Evolutionary conservation across 2,113 vertebrate genomes (phyloP), one percentile per base, ranked within the genome.

Genomic region (Marmota monax): DNA sequence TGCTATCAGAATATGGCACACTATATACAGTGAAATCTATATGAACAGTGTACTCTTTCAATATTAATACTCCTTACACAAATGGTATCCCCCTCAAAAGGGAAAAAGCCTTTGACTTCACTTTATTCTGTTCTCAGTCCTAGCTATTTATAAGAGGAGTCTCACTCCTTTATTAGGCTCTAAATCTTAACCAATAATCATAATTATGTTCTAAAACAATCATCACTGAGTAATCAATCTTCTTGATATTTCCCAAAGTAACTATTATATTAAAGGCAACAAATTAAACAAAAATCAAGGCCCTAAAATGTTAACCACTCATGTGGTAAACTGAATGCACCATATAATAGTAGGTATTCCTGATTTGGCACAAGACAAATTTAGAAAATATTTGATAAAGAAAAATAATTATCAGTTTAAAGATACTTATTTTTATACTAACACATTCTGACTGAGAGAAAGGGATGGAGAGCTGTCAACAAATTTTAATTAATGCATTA

Each of bases 311-410:
- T 97, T 97, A 98, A 89, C 87, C 96, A 97, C 96, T 96, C 82
- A 91, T 45, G 93, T 97, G 97, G 96, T 58, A 97, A 98, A 97
- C 48, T 73, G 91, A 97, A 97, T 82, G 88, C 96, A 98, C 94
- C 93, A 92, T 73, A 95, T 97, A 97, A 97, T 90, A 98, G 82
- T 69, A 95, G 90, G 45, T 93, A 93, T 77, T 95, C 79, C 51
- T 27, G 97, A 94, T 97, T 97, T 98, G 98, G 98, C 98, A 98
- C 98, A 97, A 98, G 95, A 98, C 32, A 92, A 96, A 96, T 18
- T 39, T 39, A 92, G 69, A 94, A 82, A 85, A 93, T 12, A 51
- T 96, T 25, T 76, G 80, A 97, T 74, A 97, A 97, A 98, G 94
- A 97, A 97, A 97, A 97, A 86, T 95, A 97, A 67, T 42, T 34